Evolutionary conservation across 2,888 invertebrate species (phyloP).

Genomic region (Latrodectus elegans): DNA sequence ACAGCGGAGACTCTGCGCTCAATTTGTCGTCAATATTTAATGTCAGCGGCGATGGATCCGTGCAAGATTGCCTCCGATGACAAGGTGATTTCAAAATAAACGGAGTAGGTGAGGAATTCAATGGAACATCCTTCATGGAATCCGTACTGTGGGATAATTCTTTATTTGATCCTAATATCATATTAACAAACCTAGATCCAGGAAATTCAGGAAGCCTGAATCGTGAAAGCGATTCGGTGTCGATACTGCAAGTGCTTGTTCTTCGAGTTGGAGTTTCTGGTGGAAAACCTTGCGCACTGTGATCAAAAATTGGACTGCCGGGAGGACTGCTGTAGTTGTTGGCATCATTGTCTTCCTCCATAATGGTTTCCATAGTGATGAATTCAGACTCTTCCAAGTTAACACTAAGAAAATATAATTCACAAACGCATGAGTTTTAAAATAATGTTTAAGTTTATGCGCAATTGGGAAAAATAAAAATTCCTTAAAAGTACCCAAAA

Average conservation of each 20-base stretch:
- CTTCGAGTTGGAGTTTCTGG: constrained; percentile 34
- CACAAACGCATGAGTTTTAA: background rate
- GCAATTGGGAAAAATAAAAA: background rate
- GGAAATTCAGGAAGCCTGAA: constrained; percentile 49
- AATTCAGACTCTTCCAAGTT: constrained; percentile 67
- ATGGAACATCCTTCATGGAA: constrained; percentile 43
- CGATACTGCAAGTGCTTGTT: constrained; percentile 56
- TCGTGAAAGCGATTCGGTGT: constrained; percentile 49
- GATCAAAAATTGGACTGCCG: constrained; percentile 52
- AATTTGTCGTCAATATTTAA: constrained; percentile 16
- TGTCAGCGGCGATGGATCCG: constrained; percentile 41
- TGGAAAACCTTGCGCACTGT: constrained; percentile 21
- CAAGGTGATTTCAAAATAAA: constrained; percentile 49
- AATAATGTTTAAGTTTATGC: background rate
- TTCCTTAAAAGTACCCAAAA: too few species aligned
- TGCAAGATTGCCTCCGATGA: constrained; percentile 20
- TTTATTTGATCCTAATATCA: constrained; percentile 63
- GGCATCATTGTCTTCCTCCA: constrained; percentile 67
- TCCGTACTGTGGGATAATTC: constrained; percentile 51
- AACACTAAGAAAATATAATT: constrained; percentile 36
- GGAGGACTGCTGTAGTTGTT: constrained; percentile 59
- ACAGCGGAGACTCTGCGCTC: constrained; percentile 11
- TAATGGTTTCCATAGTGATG: constrained; percentile 67
- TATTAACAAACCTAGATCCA: constrained; percentile 62
- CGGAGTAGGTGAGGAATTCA: constrained; percentile 7